Evolutionary conservation across 2,113 vertebrate genomes (phyloP).

Genomic region (Grammatotria lemairii): DNA sequence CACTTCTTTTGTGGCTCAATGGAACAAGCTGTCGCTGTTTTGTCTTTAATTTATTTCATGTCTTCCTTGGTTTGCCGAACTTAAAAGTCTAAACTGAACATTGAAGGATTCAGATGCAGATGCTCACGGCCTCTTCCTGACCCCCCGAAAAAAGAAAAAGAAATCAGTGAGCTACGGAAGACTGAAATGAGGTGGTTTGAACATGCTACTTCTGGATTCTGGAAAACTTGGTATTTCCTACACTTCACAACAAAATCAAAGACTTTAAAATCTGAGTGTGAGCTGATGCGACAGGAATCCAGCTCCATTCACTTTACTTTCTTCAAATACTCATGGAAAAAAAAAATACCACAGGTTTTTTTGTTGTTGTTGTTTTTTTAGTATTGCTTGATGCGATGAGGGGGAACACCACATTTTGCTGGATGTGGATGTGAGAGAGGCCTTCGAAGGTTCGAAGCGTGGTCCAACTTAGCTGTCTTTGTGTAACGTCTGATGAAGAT

Average conservation of each 20-base stretch:
- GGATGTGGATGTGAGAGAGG: conserved; percentile 18
- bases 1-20: not conserved
- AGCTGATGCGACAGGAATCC: not conserved
- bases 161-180: conserved; percentile 16
- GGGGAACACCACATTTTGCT: not conserved
- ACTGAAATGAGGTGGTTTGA: not conserved
- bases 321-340: not conserved
- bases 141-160: not conserved
- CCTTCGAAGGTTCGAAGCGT: not conserved
- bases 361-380: not conserved
- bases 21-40: not conserved
- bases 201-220: not conserved
- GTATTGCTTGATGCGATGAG: conserved; percentile 45
- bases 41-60: not conserved
- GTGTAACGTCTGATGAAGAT: conserved; percentile 93
- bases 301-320: not conserved
- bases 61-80: not conserved
- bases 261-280: not conserved
- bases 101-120: not conserved
- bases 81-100: not conserved
- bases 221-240: not conserved
- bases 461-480: conserved; percentile 79
- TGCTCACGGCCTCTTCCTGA: not conserved
- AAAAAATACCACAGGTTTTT: not conserved
- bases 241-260: not conserved